Conservation (phyloP, 1,140 invertebrate genomes). For the Amphibalanus amphitrite region DNA sequence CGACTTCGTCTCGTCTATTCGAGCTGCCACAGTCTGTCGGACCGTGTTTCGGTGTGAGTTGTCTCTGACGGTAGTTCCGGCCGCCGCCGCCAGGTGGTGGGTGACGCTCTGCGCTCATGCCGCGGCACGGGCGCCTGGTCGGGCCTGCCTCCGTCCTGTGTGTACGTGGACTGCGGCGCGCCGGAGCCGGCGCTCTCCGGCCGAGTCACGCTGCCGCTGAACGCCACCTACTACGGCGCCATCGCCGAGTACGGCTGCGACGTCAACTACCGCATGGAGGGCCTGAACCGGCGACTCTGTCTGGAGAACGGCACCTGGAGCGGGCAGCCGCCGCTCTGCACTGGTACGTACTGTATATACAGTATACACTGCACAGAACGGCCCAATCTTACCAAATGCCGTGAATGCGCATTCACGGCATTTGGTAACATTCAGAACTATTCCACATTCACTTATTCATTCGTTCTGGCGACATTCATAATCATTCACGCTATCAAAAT, state of each 20-base stretch:
- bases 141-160: constrained; percentile 60
- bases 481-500: too few relatives aligned
- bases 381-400: too few relatives aligned
- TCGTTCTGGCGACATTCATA: too few relatives aligned
- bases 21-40: too few relatives aligned
- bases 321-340: constrained; percentile 21
- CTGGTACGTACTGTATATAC: too few relatives aligned
- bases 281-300: constrained; percentile 21
- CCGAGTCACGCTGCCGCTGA: constrained; percentile 53
- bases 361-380: too few relatives aligned
- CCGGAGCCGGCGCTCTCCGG: constrained; percentile 48
- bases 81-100: constrained; percentile 33
- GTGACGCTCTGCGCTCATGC: constrained; percentile 46
- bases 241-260: constrained; percentile 67
- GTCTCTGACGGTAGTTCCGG: background rate
- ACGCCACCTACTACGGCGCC: constrained; percentile 69
- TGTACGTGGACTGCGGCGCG: constrained; percentile 71
- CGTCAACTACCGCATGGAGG: constrained; percentile 54
- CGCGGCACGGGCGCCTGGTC: constrained; percentile 71
- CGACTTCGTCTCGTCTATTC: too few relatives aligned
- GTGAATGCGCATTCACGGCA: too few relatives aligned
- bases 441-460: too few relatives aligned
- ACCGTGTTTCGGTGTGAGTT: too few relatives aligned
- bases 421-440: too few relatives aligned
- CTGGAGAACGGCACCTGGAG: constrained; percentile 25